Evolutionary conservation across 1,140 invertebrate species (phyloP), one percentile per base, ranked within the genome.

Genomic region (Leptestheria dahalacensis): DNA sequence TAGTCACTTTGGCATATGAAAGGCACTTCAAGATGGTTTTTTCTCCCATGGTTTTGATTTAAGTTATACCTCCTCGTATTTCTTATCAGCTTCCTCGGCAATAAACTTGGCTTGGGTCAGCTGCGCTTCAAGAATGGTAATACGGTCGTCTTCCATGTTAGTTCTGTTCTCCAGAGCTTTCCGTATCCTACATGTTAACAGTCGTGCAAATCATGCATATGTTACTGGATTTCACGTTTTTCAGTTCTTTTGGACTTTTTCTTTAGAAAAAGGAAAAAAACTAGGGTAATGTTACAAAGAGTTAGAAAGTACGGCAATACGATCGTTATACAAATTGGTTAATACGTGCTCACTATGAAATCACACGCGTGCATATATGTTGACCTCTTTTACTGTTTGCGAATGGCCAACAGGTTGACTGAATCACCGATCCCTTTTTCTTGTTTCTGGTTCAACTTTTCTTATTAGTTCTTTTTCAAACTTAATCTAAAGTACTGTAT

Each of bases 131-230:
- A 98, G 78, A 65, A 91, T 83, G 68, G 85, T 83, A 71, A 97
- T 91, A 73, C 92, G 82, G 75, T 97, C 93, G 72, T 97, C 94
- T 78, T 97, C 94, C 88, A 96, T 93, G 75, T 96, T 96, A 72
- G 90, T 94, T 75, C 91, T 84, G 74, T 96, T 96, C 82, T 97
- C 93, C 77, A 97, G 81, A 66, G 92, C 90, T 85, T 97, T 97
- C 77, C 93, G 86, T 85, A 93, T 93, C 86, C 92, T 96, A 80
- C 73, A 63, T 53, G 48, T 50, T 28, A 53, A 52, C 6, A 41
- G 33, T 41, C 15, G 50, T 20, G 61, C 48, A 56, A 21, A 18
- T 24, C 28, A 47, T 20, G 41, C 25, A 41, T 9, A 15, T 6
- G 15, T 41, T 41, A 6, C 6, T 41, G 33, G n/a, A n/a, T n/a